phyloP scores from a whole-genome alignment of 2,888 invertebrate genomes.

The Drepanosiphum platanoidis region DNA sequence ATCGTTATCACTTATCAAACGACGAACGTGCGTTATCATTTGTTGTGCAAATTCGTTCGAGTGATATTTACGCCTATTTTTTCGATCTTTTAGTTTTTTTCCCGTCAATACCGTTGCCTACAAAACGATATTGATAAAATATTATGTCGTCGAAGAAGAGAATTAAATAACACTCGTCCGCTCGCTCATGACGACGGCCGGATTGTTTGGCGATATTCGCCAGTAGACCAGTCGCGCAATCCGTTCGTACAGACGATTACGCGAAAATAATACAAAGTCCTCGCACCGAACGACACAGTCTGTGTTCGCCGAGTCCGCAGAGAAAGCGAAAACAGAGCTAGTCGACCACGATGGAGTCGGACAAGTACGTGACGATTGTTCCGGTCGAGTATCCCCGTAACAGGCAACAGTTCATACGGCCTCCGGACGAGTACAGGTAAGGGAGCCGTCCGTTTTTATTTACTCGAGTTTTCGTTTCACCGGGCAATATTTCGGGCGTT shows the following conservation, averaged over 20 bases:
- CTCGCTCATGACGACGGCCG: no score
- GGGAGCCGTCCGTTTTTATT: neutral
- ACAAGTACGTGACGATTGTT: slow-evolving; percentile 73
- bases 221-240: no score
- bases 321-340: neutral
- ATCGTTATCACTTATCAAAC: no score
- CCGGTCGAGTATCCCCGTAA: slow-evolving; percentile 73
- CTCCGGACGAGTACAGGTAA: slow-evolving; percentile 73
- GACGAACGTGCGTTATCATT: neutral
- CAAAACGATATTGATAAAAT: neutral
- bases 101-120: no score
- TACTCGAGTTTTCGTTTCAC: neutral
- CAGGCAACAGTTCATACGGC: slow-evolving; percentile 71
- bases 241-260: neutral
- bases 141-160: neutral
- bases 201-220: no score
- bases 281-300: no score
- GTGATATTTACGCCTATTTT: neutral
- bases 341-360: slow-evolving; percentile 56
- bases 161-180: no score
- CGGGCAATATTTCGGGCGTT: slow-evolving; percentile 27
- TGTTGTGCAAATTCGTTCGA: neutral
- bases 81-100: no score
- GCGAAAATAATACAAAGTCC: no score
- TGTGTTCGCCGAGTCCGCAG: neutral